A percentile compares a stretch with the other conserved stretches of the same genome.
Conservation (phyloP, 1,140 invertebrate genomes). For the Hylaeus volcanicus region DNA sequence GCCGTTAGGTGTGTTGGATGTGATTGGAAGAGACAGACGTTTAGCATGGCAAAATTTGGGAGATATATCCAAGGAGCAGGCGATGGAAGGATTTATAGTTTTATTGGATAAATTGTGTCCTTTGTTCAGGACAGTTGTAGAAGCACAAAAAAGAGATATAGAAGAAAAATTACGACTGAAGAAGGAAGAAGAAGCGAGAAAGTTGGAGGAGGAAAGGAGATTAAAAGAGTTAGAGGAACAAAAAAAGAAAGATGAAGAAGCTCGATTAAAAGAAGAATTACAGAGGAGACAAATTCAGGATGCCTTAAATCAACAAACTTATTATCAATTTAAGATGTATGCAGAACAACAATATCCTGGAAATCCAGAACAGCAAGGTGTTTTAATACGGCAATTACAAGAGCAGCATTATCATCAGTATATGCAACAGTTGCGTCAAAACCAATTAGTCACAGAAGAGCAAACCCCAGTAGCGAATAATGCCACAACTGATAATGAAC, state of each 20-base stretch:
- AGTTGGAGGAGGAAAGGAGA: constrained; percentile 80
- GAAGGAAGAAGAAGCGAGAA: constrained; percentile 80
- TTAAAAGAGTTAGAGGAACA: constrained; percentile 84
- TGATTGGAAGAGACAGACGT: constrained; percentile 95
- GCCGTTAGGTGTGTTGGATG: constrained; percentile 95
- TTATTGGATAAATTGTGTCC: constrained; percentile 93
- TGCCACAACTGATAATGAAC: constrained; percentile 17
- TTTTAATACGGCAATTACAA: constrained; percentile 95
- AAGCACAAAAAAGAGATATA: constrained; percentile 93
- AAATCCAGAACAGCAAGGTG: constrained; percentile 95
- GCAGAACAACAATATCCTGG: constrained; percentile 97
- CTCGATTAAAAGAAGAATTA: constrained; percentile 82
- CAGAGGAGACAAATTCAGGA: constrained; percentile 93
- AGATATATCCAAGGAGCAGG: constrained; percentile 90
- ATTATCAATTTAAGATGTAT: constrained; percentile 95
- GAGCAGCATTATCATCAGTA: constrained; percentile 99
- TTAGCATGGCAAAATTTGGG: constrained; percentile 96
- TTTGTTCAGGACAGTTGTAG: constrained; percentile 93
- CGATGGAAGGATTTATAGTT: constrained; percentile 95
- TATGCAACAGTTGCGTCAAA: constrained; percentile 92
- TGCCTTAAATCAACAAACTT: constrained; percentile 97
- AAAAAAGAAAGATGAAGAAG: constrained; percentile 82
- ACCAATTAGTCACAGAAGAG: constrained; percentile 83
- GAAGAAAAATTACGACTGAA: constrained; percentile 87
- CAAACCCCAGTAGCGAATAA: constrained; percentile 73